Base-by-base conservation (phyloP, 2,888 invertebrate genomes). In the Colletes collaris region DNA sequence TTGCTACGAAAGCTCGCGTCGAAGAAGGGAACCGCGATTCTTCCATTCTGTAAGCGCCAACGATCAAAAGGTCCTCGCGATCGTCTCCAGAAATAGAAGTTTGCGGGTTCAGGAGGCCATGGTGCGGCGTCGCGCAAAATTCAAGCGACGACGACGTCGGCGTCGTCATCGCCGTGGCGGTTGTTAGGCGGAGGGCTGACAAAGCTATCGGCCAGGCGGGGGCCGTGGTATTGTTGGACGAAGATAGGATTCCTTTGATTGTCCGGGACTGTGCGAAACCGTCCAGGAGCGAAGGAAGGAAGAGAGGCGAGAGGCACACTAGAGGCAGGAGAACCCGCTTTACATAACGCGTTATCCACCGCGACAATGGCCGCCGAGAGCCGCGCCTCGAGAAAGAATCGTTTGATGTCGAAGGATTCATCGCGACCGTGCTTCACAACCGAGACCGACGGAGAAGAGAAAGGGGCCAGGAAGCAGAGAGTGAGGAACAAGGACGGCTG, bases 171-270 rank as follows among this genome's bases (percentile, higher is more conserved):
- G 62, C 68, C 50, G 68, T 67, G 69, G 72, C 64, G 64, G 82
- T 85, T 85, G 89, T 88, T 88, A 86, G 83, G 75, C 49, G 59
- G 76, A 71, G 81, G 71, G 76, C 79, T 85, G 75, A 88, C 85
- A 87, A 89, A 90, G 88, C 86, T 88, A 89, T 89, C 87, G 84
- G 82, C 72, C 80, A 71, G 74, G 72, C 78, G 68, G 79, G 76
- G 81, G 82, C 82, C 78, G 74, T 64, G 85, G 86, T 87, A 90
- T 90, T 90, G 89, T 89, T 84, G 88, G 79, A 78, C 86, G 80
- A 89, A 89, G 89, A 90, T 88, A 89, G 88, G 88, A 89, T 90
- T 89, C 87, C 88, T 89, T 89, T 88, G 89, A 90, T 89, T 91
- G 90, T 87, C 81, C 82, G 56, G 79, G 82, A 84, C 83, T 84